Evolutionary conservation across 2,113 vertebrate genomes (phyloP).

Genomic region (Nicator chloris): DNA sequence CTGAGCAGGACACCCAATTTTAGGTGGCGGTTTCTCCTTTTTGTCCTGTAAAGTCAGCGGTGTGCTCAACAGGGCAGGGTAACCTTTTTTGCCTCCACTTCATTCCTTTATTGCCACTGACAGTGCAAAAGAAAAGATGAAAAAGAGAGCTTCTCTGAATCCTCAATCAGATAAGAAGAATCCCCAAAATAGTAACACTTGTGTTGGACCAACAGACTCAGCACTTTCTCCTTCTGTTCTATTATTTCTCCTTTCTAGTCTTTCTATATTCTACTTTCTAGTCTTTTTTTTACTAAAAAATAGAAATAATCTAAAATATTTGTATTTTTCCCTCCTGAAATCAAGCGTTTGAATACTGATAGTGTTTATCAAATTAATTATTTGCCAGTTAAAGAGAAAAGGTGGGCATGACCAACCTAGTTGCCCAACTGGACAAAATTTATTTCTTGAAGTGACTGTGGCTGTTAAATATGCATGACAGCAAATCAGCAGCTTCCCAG

Average conservation of each 20-base stretch:
- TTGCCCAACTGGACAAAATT: not conserved
- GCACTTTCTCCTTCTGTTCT: not conserved
- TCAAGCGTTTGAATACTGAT: not conserved
- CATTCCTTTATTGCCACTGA: not conserved
- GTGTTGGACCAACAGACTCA: not conserved
- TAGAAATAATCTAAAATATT: not conserved
- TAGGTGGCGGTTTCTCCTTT: not conserved
- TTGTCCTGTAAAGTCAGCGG: not conserved
- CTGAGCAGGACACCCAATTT: conserved; percentile 2
- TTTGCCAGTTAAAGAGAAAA: not conserved
- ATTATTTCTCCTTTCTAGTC: not conserved
- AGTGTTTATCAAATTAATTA: not conserved
- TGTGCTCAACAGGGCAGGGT: not conserved
- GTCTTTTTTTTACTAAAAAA: not conserved
- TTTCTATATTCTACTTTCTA: not conserved
- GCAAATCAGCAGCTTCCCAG: not conserved
- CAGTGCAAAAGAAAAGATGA: not conserved
- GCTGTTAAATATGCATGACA: not conserved
- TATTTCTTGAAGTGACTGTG: not conserved
- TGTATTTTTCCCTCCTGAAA: not conserved
- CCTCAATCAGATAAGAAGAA: not conserved
- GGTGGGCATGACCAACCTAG: not conserved
- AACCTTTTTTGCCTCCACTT: not conserved
- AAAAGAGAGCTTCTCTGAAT: not conserved
- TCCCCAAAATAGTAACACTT: not conserved